Base-by-base conservation (phyloP, 2,888 invertebrate genomes). In the Lymantria monacha region DNA sequence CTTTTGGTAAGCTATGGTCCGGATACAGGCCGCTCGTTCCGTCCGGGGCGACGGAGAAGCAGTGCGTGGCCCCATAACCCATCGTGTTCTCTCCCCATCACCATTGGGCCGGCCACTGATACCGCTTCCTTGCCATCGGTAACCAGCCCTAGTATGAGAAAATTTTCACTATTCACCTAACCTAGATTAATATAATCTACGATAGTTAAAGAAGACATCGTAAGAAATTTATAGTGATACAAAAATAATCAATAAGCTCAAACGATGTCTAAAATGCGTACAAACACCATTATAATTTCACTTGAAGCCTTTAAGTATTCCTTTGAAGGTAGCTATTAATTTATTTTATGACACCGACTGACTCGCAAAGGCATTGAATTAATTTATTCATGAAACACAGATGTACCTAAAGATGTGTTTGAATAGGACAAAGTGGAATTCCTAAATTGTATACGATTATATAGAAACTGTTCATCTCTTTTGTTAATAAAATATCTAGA, bases 331-430 rank as follows among this genome's bases (percentile, higher is more conserved):
- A 12, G 30, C 12, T 13, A 44, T 44, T 33, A 44, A 44, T 44
- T 30, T 31, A 31, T 44, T 31, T 30, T 44, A 31, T 44, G 30
- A 44, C 12, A 30, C 12, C 33, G 12, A 44, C 12, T 10, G 14
- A 30, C 44, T 33, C 31, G 10, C n/a, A n/a, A 30, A 15, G 22
- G 40, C 15, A 33, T 33, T 41, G 31, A 44, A 44, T 40, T 49
- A 49, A 33, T 49, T 15, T 33, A 49, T 49, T 42, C 31, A 40
- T 41, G 14, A 41, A 49, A 48, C 30, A 43, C 13, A 38, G 13
- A 15, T 44, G 36, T 44, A 11, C 9, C 44, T 36, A 14, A 36
- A 30, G n/a, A 3, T 9, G 10, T 15, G 15, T 44, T 36, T 14
- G 14, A 14, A 36, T 36, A 44, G 44, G 36, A 36, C 44, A 44